These are phyloP conservation scores for Euclidia mi DNA, from an alignment of 2,888 invertebrate genomes.

Conservation along the genomic window DNA sequence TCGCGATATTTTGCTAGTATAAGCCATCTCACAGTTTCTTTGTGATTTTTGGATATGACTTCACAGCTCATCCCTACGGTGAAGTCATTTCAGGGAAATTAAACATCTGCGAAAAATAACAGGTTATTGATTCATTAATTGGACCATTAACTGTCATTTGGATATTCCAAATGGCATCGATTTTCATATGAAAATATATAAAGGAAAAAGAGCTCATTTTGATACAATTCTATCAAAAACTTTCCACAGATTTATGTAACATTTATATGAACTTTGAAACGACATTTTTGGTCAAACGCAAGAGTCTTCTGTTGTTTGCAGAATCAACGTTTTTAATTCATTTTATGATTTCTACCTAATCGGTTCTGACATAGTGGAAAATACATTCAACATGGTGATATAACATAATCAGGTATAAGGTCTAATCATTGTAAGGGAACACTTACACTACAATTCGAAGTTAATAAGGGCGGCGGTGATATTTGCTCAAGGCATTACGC, in stretches of 20 bases:
- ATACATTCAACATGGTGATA: no score
- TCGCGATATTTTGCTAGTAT: neutral
- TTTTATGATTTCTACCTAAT: no score
- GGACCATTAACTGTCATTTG: conserved; percentile 9
- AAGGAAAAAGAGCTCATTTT: neutral
- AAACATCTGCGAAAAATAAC: conserved; percentile 11
- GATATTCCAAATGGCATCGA: conserved; percentile 17
- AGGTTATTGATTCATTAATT: conserved; percentile 24
- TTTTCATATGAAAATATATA: conserved; percentile 9
- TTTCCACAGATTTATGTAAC: neutral
- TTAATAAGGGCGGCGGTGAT: no score
- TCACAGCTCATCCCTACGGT: conserved; percentile 22
- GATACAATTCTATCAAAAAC: neutral
- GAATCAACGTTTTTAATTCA: no score
- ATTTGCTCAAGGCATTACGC: no score
- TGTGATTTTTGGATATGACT: conserved; percentile 22
- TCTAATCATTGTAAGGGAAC: no score
- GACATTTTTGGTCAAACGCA: no score
- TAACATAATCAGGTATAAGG: no score
- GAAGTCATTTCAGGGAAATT: conserved; percentile 23
- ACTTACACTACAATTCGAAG: no score
- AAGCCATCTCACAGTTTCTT: conserved; percentile 8
- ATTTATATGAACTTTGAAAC: neutral
- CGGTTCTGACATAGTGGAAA: no score
- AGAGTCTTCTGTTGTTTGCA: no score